Evolutionary conservation across 2,888 invertebrate genomes (phyloP).

Genomic region (Tachina lurida): DNA sequence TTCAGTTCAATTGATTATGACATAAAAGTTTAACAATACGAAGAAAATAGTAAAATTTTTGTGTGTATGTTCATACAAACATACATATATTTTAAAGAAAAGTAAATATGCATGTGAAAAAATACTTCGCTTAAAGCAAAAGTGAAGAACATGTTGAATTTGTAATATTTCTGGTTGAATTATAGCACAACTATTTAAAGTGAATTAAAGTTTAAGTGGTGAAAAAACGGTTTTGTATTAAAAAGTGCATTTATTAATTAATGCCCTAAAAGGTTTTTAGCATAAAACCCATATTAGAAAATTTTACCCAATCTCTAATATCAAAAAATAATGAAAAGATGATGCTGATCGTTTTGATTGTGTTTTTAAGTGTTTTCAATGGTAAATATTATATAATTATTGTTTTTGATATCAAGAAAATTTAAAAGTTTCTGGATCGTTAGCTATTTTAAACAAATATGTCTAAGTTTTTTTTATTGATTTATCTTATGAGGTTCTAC

Average conservation of each 20-base stretch:
- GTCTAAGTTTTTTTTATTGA: too few relatives aligned
- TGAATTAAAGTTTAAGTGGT: too few relatives aligned
- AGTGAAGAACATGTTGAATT: not conserved
- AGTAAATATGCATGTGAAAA: not conserved
- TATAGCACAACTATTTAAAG: not conserved
- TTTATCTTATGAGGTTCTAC: too few relatives aligned
- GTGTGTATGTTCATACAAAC: not conserved
- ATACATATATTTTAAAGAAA: not conserved
- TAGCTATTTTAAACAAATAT: too few relatives aligned
- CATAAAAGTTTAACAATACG: not conserved
- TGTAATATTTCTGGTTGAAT: not conserved
- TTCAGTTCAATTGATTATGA: not conserved
- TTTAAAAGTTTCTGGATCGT: not conserved
- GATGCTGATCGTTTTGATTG: slow-evolving; percentile 77
- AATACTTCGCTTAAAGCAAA: too few relatives aligned
- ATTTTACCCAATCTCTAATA: slow-evolving; percentile 12
- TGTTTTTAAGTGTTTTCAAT: slow-evolving; percentile 77
- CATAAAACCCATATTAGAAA: slow-evolving; percentile 3
- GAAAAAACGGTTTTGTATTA: not conserved
- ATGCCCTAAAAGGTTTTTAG: not conserved
- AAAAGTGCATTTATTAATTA: not conserved
- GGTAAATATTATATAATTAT: slow-evolving; percentile 74
- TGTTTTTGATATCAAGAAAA: not conserved
- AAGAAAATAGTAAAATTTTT: not conserved
- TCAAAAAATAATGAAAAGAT: slow-evolving; percentile 78